Conservation (phyloP, 1,140 invertebrate species). For the Dinothrombium tinctorium region DNA sequence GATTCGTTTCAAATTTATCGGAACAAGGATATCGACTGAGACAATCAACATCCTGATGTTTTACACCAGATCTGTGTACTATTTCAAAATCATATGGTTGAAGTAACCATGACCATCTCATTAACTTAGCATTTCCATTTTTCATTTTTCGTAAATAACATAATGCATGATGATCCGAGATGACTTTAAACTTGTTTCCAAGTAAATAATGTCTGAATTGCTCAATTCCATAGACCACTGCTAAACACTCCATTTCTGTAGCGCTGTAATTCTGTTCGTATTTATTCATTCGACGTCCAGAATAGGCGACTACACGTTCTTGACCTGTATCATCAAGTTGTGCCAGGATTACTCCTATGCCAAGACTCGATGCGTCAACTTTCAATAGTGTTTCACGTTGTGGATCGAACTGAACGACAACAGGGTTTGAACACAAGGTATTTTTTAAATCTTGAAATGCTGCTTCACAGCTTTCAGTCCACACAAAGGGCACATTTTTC, state of each 20-base stretch:
- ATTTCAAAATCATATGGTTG: constrained; percentile 25
- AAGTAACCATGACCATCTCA: constrained; percentile 25
- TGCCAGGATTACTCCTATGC: constrained; percentile 18
- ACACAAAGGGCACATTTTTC: not conserved
- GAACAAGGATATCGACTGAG: not conserved
- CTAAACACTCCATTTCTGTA: constrained; percentile 27
- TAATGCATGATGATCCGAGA: constrained; percentile 27
- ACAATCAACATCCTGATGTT: not conserved
- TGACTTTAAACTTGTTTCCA: constrained; percentile 24
- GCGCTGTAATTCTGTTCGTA: constrained; percentile 23
- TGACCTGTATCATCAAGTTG: constrained; percentile 12
- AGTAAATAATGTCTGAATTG: constrained; percentile 26
- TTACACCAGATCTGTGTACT: not conserved
- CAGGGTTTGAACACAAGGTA: not conserved
- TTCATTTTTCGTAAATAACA: constrained; percentile 23
- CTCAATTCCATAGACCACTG: constrained; percentile 24
- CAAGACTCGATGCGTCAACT: constrained; percentile 17
- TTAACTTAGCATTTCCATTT: constrained; percentile 22
- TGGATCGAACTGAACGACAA: not conserved
- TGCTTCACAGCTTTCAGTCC: too few species aligned
- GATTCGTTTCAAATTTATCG: not conserved
- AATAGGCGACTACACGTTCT: constrained; percentile 12
- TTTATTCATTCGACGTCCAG: constrained; percentile 19
- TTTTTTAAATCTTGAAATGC: not conserved
- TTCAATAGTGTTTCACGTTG: not conserved